Evolutionary conservation across 2,797 vertebrate genomes (phyloP).

Genomic region (Pseudochaenichthys georgianus): DNA sequence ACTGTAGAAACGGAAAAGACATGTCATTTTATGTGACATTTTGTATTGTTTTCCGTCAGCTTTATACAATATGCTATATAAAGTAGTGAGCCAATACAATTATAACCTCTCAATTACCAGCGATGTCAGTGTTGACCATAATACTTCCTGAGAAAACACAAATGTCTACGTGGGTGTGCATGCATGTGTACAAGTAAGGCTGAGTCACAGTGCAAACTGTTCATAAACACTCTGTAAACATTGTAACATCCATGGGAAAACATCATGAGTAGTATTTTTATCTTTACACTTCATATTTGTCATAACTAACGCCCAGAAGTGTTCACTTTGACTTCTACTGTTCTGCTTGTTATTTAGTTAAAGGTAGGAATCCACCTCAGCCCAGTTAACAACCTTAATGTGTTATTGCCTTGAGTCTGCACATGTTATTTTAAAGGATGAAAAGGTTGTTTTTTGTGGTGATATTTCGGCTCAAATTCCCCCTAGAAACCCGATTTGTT

Average conservation of each 20-base stretch:
- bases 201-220: neutral
- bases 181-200: neutral
- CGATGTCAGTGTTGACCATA: neutral
- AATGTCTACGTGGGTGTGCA: neutral
- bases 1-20: constrained; percentile 14
- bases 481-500: neutral
- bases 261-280: constrained; percentile 7
- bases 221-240: neutral
- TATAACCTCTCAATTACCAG: neutral
- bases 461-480: neutral
- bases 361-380: neutral
- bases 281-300: neutral
- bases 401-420: neutral
- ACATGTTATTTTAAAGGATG: neutral
- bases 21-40: neutral
- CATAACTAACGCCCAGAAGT: constrained; percentile 10
- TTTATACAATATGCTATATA: neutral
- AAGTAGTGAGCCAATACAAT: neutral
- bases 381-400: neutral
- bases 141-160: neutral
- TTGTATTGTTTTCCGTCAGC: constrained; percentile 1
- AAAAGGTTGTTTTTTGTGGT: neutral
- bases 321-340: neutral
- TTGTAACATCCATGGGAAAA: constrained; percentile 16
- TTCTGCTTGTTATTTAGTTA: neutral